These are phyloP conservation scores for Sebastes minor DNA, from an alignment of 2,797 vertebrate genomes.

Conservation along the genomic window DNA sequence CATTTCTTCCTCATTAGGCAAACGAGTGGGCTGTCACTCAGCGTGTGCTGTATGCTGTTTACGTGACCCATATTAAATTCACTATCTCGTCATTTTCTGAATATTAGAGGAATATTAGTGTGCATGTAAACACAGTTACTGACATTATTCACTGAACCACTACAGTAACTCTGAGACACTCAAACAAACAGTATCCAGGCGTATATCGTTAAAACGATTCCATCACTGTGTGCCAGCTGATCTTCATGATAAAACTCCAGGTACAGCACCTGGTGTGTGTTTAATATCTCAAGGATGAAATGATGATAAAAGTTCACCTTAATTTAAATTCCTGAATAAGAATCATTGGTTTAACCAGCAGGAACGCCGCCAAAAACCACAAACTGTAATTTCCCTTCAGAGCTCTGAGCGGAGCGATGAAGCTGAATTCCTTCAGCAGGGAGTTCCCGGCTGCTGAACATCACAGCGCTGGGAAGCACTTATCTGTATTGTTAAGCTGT, in stretches of 20 bases:
- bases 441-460: conserved; percentile 3
- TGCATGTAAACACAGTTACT: not conserved
- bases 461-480: not conserved
- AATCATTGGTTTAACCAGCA: not conserved
- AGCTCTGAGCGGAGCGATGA: not conserved
- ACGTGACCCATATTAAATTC: not conserved
- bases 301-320: not conserved
- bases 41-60: not conserved
- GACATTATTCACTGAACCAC: not conserved
- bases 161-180: not conserved
- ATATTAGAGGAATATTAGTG: not conserved
- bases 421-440: not conserved
- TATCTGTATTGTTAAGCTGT: not conserved
- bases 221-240: not conserved
- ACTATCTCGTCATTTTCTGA: not conserved
- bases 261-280: not conserved
- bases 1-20: no score
- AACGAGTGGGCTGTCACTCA: no score
- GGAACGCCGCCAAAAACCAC: not conserved
- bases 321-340: not conserved
- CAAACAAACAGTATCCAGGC: not conserved
- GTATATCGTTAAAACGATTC: not conserved
- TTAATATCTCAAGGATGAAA: not conserved
- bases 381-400: conserved; percentile 14
- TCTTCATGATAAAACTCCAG: not conserved